Evolutionary conservation across 2,113 vertebrate species (phyloP).

Genomic region (Chauna torquata): DNA sequence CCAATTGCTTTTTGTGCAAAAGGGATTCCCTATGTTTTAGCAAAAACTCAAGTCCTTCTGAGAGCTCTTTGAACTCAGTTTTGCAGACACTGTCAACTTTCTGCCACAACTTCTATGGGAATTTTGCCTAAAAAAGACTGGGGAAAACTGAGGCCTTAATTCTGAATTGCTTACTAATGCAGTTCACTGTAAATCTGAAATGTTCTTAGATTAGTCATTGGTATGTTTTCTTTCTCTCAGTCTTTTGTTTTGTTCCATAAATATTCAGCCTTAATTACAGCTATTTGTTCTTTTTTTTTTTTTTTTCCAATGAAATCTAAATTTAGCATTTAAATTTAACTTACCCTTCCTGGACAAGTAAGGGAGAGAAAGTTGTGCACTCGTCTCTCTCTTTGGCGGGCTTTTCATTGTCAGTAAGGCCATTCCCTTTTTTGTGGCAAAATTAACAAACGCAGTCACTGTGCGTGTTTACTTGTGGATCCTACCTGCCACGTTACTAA

Average conservation of each 20-base stretch:
- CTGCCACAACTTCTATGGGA: not conserved
- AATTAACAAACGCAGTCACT: not conserved
- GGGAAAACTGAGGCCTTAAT: not conserved
- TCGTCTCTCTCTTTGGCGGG: not conserved
- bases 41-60: not conserved
- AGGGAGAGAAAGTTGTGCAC: not conserved
- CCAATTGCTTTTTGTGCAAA: not conserved
- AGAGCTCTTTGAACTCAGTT: not conserved
- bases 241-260: conserved; percentile 14
- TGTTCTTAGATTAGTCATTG: not conserved
- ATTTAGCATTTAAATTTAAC: not conserved
- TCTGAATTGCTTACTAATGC: not conserved
- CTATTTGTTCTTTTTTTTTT: not conserved
- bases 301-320: not conserved
- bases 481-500: not conserved
- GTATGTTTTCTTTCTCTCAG: not conserved
- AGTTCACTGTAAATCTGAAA: not conserved
- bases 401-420: not conserved
- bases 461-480: not conserved
- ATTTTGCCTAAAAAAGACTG: not conserved
- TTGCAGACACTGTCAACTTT: not conserved
- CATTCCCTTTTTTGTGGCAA: not conserved
- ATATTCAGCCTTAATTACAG: not conserved
- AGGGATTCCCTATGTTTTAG: not conserved
- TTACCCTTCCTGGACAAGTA: not conserved